Percentiles rank a stretch among this genome's conserved stretches.
Evolutionary conservation across 1,140 invertebrate genomes (phyloP).

Genomic region (Zaprionus nigranus): DNA sequence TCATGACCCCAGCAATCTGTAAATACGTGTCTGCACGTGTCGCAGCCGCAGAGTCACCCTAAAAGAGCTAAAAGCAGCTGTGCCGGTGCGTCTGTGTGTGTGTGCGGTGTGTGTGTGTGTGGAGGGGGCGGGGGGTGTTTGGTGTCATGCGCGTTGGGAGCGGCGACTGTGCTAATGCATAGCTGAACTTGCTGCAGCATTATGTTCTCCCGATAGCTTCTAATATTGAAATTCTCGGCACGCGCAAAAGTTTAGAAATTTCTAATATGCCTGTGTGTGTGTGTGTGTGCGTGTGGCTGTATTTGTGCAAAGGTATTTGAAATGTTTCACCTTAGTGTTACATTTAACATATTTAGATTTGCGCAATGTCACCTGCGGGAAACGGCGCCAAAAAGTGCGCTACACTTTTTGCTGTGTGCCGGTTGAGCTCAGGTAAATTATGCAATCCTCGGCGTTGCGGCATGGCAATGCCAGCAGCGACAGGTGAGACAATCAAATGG

Average conservation of each 20-base stretch:
- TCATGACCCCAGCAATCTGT: slow-evolving; percentile 23
- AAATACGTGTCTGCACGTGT: slow-evolving; percentile 6
- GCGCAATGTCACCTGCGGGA: slow-evolving; percentile 54
- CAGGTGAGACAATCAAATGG: slow-evolving; percentile 53
- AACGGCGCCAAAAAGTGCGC: slow-evolving; percentile 39
- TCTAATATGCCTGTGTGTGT: slow-evolving; percentile 55
- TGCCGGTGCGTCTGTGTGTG: slow-evolving; percentile 10
- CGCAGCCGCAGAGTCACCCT: slow-evolving; percentile 20
- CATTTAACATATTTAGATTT: slow-evolving; percentile 25
- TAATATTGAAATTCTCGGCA: slow-evolving; percentile 83
- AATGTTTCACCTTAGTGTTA: slow-evolving; percentile 51
- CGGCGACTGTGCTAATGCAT: slow-evolving; percentile 69
- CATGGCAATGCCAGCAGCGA: slow-evolving; percentile 61
- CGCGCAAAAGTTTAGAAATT: slow-evolving; percentile 76
- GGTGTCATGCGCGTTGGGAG: slow-evolving; percentile 63
- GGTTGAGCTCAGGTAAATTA: slow-evolving; percentile 83
- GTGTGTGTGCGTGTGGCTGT: slow-evolving; percentile 9
- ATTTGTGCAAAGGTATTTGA: slow-evolving; percentile 57
- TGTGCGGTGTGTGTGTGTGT: slow-evolving; percentile 19
- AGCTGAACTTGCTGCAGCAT: slow-evolving; percentile 51
- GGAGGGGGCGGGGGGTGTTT: background rate
- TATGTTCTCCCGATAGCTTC: slow-evolving; percentile 72
- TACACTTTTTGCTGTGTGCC: slow-evolving; percentile 71
- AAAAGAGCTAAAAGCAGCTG: slow-evolving; percentile 3
- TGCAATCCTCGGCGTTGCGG: slow-evolving; percentile 77